Base-by-base conservation (phyloP, 2,113 vertebrate genomes). In the Passer domesticus region DNA sequence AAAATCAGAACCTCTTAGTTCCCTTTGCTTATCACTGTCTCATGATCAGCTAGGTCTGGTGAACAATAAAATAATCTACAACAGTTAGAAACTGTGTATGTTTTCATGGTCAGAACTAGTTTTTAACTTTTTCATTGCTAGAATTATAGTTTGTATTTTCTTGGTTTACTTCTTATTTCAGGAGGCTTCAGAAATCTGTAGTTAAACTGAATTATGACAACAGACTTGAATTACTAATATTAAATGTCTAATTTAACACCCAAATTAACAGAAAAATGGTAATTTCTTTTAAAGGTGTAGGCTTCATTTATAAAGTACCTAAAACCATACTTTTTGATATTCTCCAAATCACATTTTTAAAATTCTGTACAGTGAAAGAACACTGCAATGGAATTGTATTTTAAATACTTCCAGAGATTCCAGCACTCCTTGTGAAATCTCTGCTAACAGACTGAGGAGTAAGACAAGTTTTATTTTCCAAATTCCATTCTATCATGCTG, bases 1-100 rank as follows among this genome's bases (percentile, higher is more conserved):
- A 94, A 95, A 95, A 94, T 90, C 83, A 92, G 94, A 96, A 94
- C 78, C 64, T 83, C 52, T 88, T 93, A 96, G 64, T 93, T 97
- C 85, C 89, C 64, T 89, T 77, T 90, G 75, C 81, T 63, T 91
- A 91, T 85, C 78, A 63, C 64, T 41, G 56, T 67, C 82, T 77
- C 84, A 90, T 80, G 92, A 92, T 94, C 60, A 83, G 33, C 70
- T 68, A 63, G 20, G 47, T 73, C 52, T 72, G 63, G 49, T 31
- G 60, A 92, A 91, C 47, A 89, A 63, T 59, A 80, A 58, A 85
- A 87, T 3, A 58, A 47, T 13, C 59, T 63, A 35, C 9, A 89
- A 41, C 30, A 83, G 43, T 75, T 68, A 75, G 28, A 81, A 77
- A 64, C 15, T 9, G 17, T n/a, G 24, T n/a, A 43, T 13, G 11